Conservation (phyloP, 53 echinoderm and acorn worm genomes). For the Luidia sarsii region DNA sequence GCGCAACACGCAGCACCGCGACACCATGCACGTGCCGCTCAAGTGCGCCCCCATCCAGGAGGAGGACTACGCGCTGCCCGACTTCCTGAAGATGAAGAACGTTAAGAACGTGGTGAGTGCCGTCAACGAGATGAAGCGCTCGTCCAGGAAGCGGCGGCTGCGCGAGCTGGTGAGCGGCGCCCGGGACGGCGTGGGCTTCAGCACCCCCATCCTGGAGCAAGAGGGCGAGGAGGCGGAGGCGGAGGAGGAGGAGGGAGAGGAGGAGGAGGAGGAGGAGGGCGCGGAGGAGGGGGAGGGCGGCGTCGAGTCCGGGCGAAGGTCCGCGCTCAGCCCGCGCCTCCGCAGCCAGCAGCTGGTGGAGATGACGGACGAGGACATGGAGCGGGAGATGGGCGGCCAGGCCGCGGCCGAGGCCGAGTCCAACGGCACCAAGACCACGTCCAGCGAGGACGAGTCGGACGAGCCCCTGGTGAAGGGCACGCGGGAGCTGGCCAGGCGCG, state of each 20-base stretch:
- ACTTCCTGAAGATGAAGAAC: slow-evolving; percentile 92
- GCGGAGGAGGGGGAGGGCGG: slow-evolving; percentile 3
- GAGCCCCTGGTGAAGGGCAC: slow-evolving; percentile 14
- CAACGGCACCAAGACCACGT: slow-evolving; percentile 54
- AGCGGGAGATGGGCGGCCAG: background rate
- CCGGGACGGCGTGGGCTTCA: slow-evolving; percentile 18
- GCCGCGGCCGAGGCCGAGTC: slow-evolving; percentile 26
- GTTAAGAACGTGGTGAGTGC: slow-evolving; percentile 93
- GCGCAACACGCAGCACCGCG: slow-evolving; percentile 64
- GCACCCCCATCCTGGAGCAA: slow-evolving; percentile 38
- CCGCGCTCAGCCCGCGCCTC: background rate
- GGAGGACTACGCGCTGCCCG: slow-evolving; percentile 88
- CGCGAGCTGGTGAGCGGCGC: background rate
- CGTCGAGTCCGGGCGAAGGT: background rate
- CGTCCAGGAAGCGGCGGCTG: slow-evolving; percentile 70
- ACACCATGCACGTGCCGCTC: slow-evolving; percentile 64
- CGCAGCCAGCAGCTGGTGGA: slow-evolving; percentile 15
- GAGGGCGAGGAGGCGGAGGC: slow-evolving; percentile 14
- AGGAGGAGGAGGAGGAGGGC: slow-evolving; percentile 49
- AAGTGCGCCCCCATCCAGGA: slow-evolving; percentile 90
- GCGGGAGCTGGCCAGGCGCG: slow-evolving; percentile 1
- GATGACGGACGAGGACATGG: slow-evolving; percentile 39
- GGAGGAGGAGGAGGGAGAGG: slow-evolving; percentile 47
- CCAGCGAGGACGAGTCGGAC: slow-evolving; percentile 46
- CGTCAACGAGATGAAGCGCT: slow-evolving; percentile 88